Evolutionary conservation across 2,888 invertebrate genomes (phyloP).

Genomic region (Monopis laevigella): DNA sequence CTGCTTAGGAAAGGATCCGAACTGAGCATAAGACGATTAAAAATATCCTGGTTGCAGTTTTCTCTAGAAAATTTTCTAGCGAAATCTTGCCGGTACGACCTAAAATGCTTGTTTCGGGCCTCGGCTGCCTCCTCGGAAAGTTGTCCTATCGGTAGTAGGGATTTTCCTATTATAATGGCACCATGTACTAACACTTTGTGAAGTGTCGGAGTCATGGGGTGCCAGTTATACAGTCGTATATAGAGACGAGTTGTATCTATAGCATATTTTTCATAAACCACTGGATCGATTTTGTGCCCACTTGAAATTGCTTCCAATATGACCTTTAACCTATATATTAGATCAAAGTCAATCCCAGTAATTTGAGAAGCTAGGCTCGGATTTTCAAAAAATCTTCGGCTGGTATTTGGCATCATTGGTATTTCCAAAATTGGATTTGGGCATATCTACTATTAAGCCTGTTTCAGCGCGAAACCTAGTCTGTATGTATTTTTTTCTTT

Average conservation of each 20-base stretch:
- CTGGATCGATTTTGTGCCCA: slow-evolving; percentile 20
- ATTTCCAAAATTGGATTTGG: slow-evolving; percentile 27
- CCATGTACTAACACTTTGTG: slow-evolving; percentile 25
- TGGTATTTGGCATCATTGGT: slow-evolving; percentile 28
- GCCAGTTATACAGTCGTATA: too few species aligned
- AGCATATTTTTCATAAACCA: not conserved
- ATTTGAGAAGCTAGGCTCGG: slow-evolving; percentile 25
- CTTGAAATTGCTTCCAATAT: slow-evolving; percentile 26
- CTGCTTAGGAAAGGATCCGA: too few species aligned
- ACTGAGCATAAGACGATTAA: too few species aligned
- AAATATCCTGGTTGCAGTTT: too few species aligned
- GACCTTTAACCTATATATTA: slow-evolving; percentile 26
- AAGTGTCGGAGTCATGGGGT: slow-evolving; percentile 25
- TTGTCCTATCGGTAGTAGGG: slow-evolving; percentile 24
- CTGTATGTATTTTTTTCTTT: slow-evolving; percentile 19
- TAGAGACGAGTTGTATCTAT: too few species aligned
- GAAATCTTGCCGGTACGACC: too few species aligned
- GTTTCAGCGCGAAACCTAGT: slow-evolving; percentile 22
- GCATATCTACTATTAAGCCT: slow-evolving; percentile 27
- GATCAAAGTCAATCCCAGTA: slow-evolving; percentile 24
- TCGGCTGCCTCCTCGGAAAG: slow-evolving; percentile 25
- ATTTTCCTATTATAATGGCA: slow-evolving; percentile 20
- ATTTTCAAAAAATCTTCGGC: slow-evolving; percentile 27
- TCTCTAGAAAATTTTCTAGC: too few species aligned
- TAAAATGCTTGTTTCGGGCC: too few species aligned